Evolutionary conservation across 2,888 invertebrate genomes (phyloP), one percentile per base, ranked within the genome.

Genomic region (Nomada lathburiana): DNA sequence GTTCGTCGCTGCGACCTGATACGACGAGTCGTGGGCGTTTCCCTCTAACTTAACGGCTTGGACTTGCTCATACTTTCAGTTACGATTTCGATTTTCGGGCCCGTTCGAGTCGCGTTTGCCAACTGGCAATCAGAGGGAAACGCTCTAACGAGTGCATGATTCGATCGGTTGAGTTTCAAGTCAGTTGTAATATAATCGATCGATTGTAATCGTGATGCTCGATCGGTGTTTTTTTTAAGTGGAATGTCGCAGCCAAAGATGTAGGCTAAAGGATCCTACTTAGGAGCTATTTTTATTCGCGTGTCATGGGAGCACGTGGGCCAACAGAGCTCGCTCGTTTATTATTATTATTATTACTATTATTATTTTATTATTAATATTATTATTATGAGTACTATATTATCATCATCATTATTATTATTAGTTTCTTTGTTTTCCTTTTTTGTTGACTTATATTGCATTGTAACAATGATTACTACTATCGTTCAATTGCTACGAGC

Each of bases 381-480:
- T 76, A 78, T 63, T 68, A 74, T 69, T 76, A 76, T 69, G 44
- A 63, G 36, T 67, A 67, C 60, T 75, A 68, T 75, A 68, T 57
- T 53, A 67, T 23, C 13, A 67, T 53, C 29, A 57, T 44, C 57
- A 60, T 60, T 68, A 60, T 67, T 65, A 75, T 62, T 68, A 75
- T 44, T 52, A 23, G 50, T 82, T 83, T 42, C 64, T 18, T 47
- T 57, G 20, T 73, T 75, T 76, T 60, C 29, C 57, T 44, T 69
- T 77, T 77, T 74, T 80, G 80, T 83, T 84, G 77, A 70, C 42
- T 71, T 77, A 62, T 75, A 63, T 73, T 68, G 18, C 65, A 55
- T 82, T 72, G 75, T 85, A 80, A 83, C 80, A 52, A 85, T 52
- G 26, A 72, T 88, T 77, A 85, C 83, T 77, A 81, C 76, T 84